phyloP scores from a whole-genome alignment of 2,797 vertebrate species.

The Euthynnus affinis region DNA sequence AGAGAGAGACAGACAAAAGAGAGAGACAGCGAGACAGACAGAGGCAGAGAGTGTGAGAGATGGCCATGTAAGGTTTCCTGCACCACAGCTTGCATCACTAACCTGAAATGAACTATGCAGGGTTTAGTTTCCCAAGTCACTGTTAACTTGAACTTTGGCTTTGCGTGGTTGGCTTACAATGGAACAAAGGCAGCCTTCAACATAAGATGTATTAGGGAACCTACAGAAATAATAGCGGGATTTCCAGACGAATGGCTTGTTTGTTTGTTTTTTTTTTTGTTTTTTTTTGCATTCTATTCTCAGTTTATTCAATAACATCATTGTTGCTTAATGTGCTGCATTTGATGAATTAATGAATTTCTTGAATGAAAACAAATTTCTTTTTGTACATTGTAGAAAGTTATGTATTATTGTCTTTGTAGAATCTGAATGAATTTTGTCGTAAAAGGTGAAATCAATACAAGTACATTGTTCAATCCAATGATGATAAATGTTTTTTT shows the following conservation, averaged over 20 bases:
- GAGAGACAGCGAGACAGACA: conserved; percentile 21
- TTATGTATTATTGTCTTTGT: background rate
- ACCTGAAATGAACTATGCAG: conserved; percentile 51
- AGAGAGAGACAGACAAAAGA: conserved; percentile 35
- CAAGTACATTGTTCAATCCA: background rate
- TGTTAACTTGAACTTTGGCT: conserved; percentile 60
- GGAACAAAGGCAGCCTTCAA: conserved; percentile 43
- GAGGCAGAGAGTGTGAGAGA: conserved; percentile 52
- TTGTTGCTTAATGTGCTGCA: background rate
- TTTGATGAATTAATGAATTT: conserved; percentile 4
- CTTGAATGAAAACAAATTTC: background rate
- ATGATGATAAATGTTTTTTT: background rate
- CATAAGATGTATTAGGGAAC: conserved; percentile 1
- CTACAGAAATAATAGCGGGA: background rate
- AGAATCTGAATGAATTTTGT: background rate
- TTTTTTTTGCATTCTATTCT: conserved; percentile 1
- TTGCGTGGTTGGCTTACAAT: conserved; percentile 28
- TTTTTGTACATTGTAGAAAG: background rate
- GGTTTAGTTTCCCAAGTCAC: conserved; percentile 32
- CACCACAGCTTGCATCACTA: conserved; percentile 55
- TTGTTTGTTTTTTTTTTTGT: too few species aligned
- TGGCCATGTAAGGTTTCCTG: conserved; percentile 84
- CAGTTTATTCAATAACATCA: background rate
- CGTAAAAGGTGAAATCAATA: conserved; percentile 3
- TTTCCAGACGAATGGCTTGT: background rate